Percentiles rank a stretch among this genome's conserved stretches.
phyloP scores from a whole-genome alignment of 2,113 vertebrate genomes.

The Syrrhaptes paradoxus region DNA sequence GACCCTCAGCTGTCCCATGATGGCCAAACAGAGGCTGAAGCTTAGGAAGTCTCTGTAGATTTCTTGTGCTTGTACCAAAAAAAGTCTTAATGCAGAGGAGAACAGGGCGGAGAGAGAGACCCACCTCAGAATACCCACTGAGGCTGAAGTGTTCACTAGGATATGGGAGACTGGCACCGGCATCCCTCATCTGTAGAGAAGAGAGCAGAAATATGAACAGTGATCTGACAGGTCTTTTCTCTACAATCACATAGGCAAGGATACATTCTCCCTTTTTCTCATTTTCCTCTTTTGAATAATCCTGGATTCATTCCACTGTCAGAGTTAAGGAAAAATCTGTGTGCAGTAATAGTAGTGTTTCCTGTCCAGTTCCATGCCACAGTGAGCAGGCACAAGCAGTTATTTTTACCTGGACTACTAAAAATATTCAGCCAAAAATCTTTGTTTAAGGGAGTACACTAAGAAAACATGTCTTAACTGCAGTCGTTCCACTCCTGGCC shows the following conservation, averaged over 20 bases:
- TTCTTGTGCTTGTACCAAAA: neutral
- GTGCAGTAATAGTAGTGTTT: neutral
- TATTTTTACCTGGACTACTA: constrained; percentile 13
- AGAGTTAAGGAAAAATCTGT: neutral
- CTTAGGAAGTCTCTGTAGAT: neutral
- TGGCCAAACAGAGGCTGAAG: neutral
- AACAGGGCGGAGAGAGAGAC: neutral
- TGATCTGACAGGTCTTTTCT: neutral
- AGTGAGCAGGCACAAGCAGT: neutral
- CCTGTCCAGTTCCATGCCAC: neutral
- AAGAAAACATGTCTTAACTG: neutral
- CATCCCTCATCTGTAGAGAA: accelerated
- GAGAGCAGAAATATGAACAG: neutral
- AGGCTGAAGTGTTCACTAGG: neutral
- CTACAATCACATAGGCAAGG: neutral
- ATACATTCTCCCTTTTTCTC: neutral
- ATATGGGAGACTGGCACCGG: neutral
- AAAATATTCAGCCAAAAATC: neutral
- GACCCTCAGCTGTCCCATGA: neutral
- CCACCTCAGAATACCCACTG: neutral
- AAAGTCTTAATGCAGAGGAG: neutral
- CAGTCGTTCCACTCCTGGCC: neutral
- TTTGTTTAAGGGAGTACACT: neutral
- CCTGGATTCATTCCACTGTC: neutral
- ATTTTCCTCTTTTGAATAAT: neutral